Evolutionary conservation across 2,888 invertebrate species (phyloP), one percentile per base, ranked within the genome.

Genomic region (Protonemura montana): DNA sequence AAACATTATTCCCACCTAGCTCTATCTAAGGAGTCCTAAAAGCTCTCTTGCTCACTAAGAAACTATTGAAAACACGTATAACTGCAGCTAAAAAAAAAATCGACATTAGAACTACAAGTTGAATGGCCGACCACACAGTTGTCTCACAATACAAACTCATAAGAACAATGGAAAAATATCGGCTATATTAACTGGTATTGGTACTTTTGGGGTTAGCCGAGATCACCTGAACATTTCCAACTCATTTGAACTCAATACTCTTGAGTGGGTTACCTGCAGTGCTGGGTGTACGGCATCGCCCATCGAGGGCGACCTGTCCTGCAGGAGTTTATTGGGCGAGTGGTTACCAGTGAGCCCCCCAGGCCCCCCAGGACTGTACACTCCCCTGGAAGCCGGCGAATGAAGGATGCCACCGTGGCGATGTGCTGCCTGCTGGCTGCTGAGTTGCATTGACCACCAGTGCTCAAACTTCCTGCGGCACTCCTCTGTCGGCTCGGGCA

Each of bases 401-500:
- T 85, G 87, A 2, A 87, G 86, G 84, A 28, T 77, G 25, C 26
- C 77, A 42, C 10, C 76, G 86, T 86, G 80, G 86, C 87, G 59
- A 87, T 87, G 85, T 85, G 87, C 85, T 87, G 88, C 86, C 90
- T 85, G 93, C 90, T 86, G 91, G 89, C 90, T 93, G 92, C 94
- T 94, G 85, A 95, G 93, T 90, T 96, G 96, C 86, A 95, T 93
- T 80, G 94, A 94, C 95, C 96, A 97, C 98, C 98, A 98, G 87
- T 96, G 95, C 90, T 98, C 98, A 91, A 98, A 98, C 91, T 97
- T 97, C 87, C 97, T 93, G 30, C 96, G 94, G 90, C 95, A 94
- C 85, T 98, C 98, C 89, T 98, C 98, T 0, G 95, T 94, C 10
- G 96, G 94, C 89, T 97, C 97, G 82, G 94, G 94, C 83, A 93